Evolutionary conservation across 2,113 vertebrate genomes (phyloP).

Genomic region (Aramus guarauna): DNA sequence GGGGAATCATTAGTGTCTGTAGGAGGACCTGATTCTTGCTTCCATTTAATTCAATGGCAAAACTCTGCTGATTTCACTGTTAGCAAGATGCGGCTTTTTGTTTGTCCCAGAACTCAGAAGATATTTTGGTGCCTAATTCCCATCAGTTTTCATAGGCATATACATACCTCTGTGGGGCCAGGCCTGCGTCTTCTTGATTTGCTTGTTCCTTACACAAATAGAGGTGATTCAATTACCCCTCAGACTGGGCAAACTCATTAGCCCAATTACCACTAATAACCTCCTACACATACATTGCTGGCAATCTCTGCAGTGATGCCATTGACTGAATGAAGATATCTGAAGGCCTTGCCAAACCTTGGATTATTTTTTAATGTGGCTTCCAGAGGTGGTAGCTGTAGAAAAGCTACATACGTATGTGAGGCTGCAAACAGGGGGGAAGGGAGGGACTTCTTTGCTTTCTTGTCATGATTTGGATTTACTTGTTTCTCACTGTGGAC

Average conservation of each 20-base stretch:
- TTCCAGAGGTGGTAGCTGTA: neutral
- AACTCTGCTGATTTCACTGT: neutral
- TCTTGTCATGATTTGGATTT: neutral
- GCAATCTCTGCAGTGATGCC: constrained; percentile 18
- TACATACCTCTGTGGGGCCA: neutral
- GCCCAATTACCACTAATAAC: constrained; percentile 39
- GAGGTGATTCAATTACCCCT: constrained; percentile 41
- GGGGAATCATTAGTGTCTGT: neutral
- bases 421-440: neutral
- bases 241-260: constrained; percentile 40
- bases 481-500: neutral
- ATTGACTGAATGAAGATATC: neutral
- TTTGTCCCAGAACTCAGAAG: neutral
- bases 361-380: neutral
- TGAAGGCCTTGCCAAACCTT: neutral
- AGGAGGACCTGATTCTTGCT: neutral
- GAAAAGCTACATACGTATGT: neutral
- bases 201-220: constrained; percentile 17
- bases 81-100: neutral
- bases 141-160: neutral
- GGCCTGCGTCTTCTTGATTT: constrained; percentile 40
- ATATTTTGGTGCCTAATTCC: constrained; percentile 15
- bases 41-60: neutral
- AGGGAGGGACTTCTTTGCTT: neutral
- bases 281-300: neutral